A percentile compares a stretch with the other conserved stretches of the same genome.
Conservation (phyloP, 2,797 vertebrate species). For the Sorex maritimensis region DNA sequence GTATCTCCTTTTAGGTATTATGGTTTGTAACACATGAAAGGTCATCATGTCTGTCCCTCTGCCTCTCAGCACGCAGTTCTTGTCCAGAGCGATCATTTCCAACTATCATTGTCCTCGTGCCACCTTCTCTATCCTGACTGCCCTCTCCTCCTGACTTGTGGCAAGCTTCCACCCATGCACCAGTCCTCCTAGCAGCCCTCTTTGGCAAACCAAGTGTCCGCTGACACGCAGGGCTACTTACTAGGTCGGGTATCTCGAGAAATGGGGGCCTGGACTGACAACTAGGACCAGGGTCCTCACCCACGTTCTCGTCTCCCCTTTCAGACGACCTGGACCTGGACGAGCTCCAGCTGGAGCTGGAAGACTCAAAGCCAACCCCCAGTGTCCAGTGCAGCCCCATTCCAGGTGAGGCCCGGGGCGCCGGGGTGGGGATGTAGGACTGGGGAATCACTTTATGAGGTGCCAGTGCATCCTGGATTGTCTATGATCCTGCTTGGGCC, state of each 20-base stretch:
- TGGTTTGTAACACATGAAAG: no score
- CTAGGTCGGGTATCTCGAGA: neutral
- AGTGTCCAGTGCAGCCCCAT: constrained; percentile 96
- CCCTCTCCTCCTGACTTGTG: no score
- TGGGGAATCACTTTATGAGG: neutral
- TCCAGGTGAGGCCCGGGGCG: constrained; percentile 91
- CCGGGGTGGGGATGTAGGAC: accelerated
- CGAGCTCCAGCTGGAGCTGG: constrained; percentile 95
- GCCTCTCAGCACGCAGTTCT: no score
- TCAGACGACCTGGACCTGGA: constrained; percentile 96
- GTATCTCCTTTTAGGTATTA: no score
- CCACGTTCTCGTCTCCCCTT: neutral
- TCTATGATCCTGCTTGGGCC: no score
- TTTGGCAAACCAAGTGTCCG: neutral
- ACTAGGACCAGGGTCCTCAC: neutral
- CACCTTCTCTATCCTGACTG: no score
- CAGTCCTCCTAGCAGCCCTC: no score
- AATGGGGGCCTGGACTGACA: neutral
- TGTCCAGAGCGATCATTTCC: no score
- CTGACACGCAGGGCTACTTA: neutral
- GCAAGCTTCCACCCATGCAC: no score
- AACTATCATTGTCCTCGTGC: no score
- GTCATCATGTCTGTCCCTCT: no score
- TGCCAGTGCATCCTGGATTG: neutral
- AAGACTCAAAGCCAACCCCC: constrained; percentile 95